These are phyloP conservation scores for Danio choprae DNA, from an alignment of 2,797 vertebrate species.

Conservation along the genomic window DNA sequence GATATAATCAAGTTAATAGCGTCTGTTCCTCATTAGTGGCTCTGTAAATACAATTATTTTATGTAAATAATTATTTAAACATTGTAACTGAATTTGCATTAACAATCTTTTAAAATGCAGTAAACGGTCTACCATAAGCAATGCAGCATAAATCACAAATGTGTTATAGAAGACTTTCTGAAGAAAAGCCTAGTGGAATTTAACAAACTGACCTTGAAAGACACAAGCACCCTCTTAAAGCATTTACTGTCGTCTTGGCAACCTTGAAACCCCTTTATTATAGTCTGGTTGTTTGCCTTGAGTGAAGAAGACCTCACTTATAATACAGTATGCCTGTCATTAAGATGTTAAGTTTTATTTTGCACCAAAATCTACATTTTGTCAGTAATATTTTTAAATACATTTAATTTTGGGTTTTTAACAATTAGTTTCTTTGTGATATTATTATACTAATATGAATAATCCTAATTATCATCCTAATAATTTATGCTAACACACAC, in stretches of 20 bases:
- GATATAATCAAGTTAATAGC: background rate
- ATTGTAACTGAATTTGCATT: background rate
- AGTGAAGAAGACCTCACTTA: slow-evolving; percentile 61
- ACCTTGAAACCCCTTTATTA: slow-evolving; percentile 73
- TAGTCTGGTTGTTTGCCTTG: slow-evolving; percentile 65
- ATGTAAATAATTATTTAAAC: too few species aligned
- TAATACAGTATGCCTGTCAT: background rate
- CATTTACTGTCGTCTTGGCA: slow-evolving; percentile 77
- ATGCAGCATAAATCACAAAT: slow-evolving; percentile 2
- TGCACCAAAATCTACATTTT: too few species aligned
- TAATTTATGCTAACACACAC: too few species aligned
- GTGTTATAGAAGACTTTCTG: slow-evolving; percentile 10
- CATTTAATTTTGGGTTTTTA: too few species aligned
- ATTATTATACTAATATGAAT: too few species aligned
- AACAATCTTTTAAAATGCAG: background rate
- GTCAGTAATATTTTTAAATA: too few species aligned
- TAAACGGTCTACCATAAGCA: background rate
- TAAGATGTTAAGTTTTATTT: too few species aligned
- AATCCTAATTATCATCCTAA: too few species aligned
- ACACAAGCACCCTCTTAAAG: slow-evolving; percentile 73
- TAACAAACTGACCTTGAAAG: slow-evolving; percentile 76
- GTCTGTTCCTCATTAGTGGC: background rate
- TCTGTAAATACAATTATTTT: background rate
- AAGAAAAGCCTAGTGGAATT: slow-evolving; percentile 52
- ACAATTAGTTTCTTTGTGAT: too few species aligned